Evolutionary conservation across 2,888 invertebrate genomes (phyloP).

Genomic region (Argynnis bischoffii): DNA sequence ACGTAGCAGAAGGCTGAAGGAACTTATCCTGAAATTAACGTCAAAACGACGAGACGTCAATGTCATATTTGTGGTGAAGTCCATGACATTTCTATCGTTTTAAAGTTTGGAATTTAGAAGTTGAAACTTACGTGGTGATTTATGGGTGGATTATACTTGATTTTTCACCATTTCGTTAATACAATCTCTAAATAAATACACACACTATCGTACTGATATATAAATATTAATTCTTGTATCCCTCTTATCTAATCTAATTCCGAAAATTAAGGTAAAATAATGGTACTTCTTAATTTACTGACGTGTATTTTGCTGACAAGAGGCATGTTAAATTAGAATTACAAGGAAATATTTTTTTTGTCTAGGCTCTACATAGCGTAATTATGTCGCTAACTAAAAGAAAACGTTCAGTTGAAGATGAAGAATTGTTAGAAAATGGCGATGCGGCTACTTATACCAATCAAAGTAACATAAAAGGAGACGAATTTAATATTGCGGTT

Average conservation of each 20-base stretch:
- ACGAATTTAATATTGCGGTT: constrained; percentile 91
- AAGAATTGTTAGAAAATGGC: constrained; percentile 73
- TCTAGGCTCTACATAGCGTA: constrained; percentile 59
- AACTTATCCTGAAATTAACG: too few relatives aligned
- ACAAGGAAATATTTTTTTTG: constrained; percentile 28
- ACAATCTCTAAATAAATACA: constrained; percentile 2
- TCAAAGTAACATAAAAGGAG: constrained; percentile 85
- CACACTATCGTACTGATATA: neutral
- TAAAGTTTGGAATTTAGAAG: neutral
- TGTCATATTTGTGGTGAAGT: too few relatives aligned
- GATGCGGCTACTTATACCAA: constrained; percentile 51
- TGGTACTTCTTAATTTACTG: constrained; percentile 46
- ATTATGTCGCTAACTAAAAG: constrained; percentile 74
- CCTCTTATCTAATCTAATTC: constrained; percentile 5
- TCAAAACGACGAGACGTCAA: too few relatives aligned
- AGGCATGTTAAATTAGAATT: neutral
- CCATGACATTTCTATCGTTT: neutral
- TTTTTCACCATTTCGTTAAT: constrained; percentile 13
- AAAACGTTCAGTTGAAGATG: constrained; percentile 65
- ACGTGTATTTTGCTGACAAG: constrained; percentile 57
- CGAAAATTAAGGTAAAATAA: constrained; percentile 68
- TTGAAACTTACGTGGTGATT: constrained; percentile 28
- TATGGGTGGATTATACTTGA: constrained; percentile 16
- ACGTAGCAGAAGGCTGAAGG: too few relatives aligned
- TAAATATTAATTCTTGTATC: neutral